A percentile compares a stretch with the other conserved stretches of the same genome.
phyloP scores from a whole-genome alignment of 2,113 vertebrate genomes.

The Ictidomys tridecemlineatus region DNA sequence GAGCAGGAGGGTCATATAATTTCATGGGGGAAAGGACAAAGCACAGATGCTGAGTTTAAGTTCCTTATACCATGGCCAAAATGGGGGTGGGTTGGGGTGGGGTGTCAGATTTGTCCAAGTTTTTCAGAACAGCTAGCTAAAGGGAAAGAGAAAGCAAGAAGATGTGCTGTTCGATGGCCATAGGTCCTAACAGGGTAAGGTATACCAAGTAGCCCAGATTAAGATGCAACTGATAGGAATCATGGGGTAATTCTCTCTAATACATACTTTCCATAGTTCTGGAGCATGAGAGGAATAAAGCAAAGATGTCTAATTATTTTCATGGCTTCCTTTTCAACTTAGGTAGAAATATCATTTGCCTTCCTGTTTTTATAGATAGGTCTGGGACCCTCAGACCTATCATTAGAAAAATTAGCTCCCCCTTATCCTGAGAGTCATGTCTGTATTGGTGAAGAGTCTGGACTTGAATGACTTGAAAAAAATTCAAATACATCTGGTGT shows the following conservation, averaged over 20 bases:
- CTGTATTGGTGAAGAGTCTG: neutral
- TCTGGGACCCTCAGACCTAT: neutral
- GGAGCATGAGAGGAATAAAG: neutral
- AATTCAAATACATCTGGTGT: rapidly evolving
- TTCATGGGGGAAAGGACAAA: slow-evolving; percentile 15
- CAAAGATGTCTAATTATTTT: neutral
- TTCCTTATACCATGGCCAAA: neutral
- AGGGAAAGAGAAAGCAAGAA: neutral
- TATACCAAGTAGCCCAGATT: rapidly evolving
- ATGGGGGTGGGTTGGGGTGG: too few relatives aligned
- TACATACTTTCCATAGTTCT: neutral
- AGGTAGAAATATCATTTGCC: neutral
- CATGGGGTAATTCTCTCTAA: rapidly evolving
- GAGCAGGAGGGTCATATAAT: slow-evolving; percentile 2
- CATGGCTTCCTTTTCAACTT: neutral
- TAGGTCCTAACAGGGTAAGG: rapidly evolving
- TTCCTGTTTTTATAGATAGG: neutral
- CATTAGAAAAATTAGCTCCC: neutral
- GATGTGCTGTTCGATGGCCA: rapidly evolving
- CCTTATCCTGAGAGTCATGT: neutral
- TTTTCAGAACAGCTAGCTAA: neutral
- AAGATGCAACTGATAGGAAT: neutral
- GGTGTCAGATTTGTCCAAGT: neutral
- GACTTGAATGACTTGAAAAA: neutral
- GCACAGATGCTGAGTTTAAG: neutral